These are phyloP conservation scores for Chrysemys picta DNA, from an alignment of 2,113 vertebrate species.

Conservation along the genomic window DNA sequence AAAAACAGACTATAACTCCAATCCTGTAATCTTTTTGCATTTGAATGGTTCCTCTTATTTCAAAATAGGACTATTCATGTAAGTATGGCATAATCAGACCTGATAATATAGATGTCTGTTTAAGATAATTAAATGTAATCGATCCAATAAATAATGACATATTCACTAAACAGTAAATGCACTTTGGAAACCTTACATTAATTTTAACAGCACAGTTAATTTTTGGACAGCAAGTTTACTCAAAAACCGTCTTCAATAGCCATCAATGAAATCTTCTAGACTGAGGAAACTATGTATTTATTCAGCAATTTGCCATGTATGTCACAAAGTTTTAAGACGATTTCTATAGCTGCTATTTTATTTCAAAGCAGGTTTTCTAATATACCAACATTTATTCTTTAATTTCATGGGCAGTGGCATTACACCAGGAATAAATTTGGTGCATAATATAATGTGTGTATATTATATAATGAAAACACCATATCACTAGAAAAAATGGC, in stretches of 20 bases:
- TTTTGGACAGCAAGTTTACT: constrained; percentile 34
- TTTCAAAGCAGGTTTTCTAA: not conserved
- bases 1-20: not conserved
- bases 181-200: not conserved
- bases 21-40: not conserved
- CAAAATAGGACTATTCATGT: not conserved
- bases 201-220: constrained; percentile 17
- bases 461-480: no score
- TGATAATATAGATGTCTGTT: not conserved
- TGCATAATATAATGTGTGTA: not conserved
- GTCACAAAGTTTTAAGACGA: not conserved
- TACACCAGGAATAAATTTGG: not conserved
- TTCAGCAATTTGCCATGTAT: not conserved
- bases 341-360: not conserved
- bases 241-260: constrained; percentile 37
- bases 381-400: fast-evolving
- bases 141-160: not conserved
- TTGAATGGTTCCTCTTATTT: not conserved
- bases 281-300: not conserved
- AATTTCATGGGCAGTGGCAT: not conserved
- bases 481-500: not conserved
- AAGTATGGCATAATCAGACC: not conserved
- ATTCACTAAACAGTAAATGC: not conserved
- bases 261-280: constrained; percentile 58
- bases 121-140: not conserved